Evolutionary conservation across 1,140 invertebrate genomes (phyloP).

Genomic region (Lutraria rhynchaena): DNA sequence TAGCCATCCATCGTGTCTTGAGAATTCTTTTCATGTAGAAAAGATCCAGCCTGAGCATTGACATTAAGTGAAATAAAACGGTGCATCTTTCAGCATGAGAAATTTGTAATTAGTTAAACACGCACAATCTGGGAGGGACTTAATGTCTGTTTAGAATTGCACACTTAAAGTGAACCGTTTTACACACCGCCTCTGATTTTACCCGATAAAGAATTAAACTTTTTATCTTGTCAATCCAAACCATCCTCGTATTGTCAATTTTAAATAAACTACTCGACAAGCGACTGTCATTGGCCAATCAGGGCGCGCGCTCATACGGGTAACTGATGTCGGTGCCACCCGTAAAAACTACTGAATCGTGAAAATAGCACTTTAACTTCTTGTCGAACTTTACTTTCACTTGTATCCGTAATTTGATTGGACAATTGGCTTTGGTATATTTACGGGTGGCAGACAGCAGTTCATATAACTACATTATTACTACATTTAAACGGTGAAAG

Average conservation of each 20-base stretch:
- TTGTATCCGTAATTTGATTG: constrained; percentile 43
- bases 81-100: too few relatives aligned
- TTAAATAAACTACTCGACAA: constrained; percentile 16
- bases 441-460: constrained; percentile 36
- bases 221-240: constrained; percentile 24
- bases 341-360: constrained; percentile 39
- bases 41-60: too few relatives aligned
- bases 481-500: constrained; percentile 13
- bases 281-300: constrained; percentile 34
- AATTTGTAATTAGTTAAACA: too few relatives aligned
- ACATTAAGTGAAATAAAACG: too few relatives aligned
- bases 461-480: constrained; percentile 45
- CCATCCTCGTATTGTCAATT: constrained; percentile 24
- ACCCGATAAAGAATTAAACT: constrained; percentile 11
- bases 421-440: constrained; percentile 38
- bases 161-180: background rate
- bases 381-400: constrained; percentile 53
- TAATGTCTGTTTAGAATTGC: too few relatives aligned
- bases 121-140: too few relatives aligned
- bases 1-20: too few relatives aligned
- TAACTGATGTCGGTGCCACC: constrained; percentile 37
- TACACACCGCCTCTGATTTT: constrained; percentile 36
- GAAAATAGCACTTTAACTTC: constrained; percentile 43
- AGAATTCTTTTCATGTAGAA: too few relatives aligned
- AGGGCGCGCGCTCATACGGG: constrained; percentile 8